Evolutionary conservation across 2,113 vertebrate species (phyloP), one percentile per base, ranked within the genome.

Genomic region (Leptosomus discolor): DNA sequence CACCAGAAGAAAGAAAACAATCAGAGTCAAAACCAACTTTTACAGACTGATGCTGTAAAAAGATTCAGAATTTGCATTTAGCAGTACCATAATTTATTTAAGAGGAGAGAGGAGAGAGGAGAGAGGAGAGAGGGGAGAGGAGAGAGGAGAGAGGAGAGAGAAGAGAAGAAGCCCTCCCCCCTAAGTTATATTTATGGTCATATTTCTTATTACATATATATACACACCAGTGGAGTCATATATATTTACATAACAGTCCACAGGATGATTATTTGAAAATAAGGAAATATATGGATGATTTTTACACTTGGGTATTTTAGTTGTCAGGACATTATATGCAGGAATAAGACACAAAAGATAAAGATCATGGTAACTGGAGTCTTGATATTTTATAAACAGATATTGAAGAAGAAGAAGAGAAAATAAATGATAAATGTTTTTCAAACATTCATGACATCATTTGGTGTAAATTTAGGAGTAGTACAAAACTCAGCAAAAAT

Each of bases 91-190:
- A 41, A 45, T 39, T 85, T 48, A 11, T 71, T 8, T 24, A 70
- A 48, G n/a, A n/a, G n/a, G n/a, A n/a, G n/a, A n/a, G n/a, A n/a
- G n/a, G n/a, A 26, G 14, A 5, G 43, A 13, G 12, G 4, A 12
- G 23, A 24, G 11, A 20, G 14, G 27, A 12, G 24, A 10, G 68
- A 19, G 13, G 43, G 34, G 14, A 23, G 12, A 20, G 34, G 12
- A 29, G n/a, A 12, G 41, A 18, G 24, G 29, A 27, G n/a, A 11
- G 34, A 67, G 22, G 43, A 15, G 23, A 1, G 41, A 12, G 32
- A 3, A 8, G 9, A 12, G 30, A 5, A 7, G 30, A 36, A 15
- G 16, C 5, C 3, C 8, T 14, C 7, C 20, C 4, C 5, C 10
- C n/a, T n/a, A n/a, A 54, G 10, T 43, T 46, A 36, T 8, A 45